phyloP scores from a whole-genome alignment of 37 sponge, comb jelly and placozoan genomes.

The Spongia lamella region DNA sequence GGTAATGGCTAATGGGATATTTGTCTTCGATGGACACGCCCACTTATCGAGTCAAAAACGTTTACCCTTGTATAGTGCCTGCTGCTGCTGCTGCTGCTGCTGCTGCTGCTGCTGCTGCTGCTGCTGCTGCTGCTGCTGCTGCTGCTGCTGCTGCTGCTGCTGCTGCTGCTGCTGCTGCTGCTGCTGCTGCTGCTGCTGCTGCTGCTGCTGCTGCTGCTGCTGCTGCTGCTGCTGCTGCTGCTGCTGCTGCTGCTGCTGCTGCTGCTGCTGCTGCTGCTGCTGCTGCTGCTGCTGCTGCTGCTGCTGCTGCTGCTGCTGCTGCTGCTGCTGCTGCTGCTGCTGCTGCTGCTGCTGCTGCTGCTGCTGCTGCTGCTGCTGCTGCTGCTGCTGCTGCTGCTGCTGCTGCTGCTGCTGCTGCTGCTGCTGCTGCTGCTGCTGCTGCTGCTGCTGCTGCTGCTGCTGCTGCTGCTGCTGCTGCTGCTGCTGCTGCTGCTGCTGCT shows the following conservation, averaged over 20 bases:
- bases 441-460: background rate
- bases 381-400: background rate
- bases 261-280: slow-evolving; percentile 6
- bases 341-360: slow-evolving; percentile 4
- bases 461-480: too few species aligned
- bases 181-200: slow-evolving; percentile 4
- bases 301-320: slow-evolving; percentile 4
- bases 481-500: too few species aligned
- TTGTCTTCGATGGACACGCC: too few species aligned
- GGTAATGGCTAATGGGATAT: too few species aligned
- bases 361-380: slow-evolving; percentile 4
- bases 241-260: slow-evolving; percentile 4
- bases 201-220: slow-evolving; percentile 4
- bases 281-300: background rate
- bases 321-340: slow-evolving; percentile 4
- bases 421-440: background rate
- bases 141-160: slow-evolving; percentile 2
- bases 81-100: slow-evolving; percentile 3
- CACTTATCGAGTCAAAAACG: too few species aligned
- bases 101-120: slow-evolving; percentile 4
- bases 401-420: background rate
- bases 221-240: slow-evolving; percentile 4
- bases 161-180: slow-evolving; percentile 4
- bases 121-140: slow-evolving; percentile 4
- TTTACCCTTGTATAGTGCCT: too few species aligned